Percentiles rank a stretch among this genome's conserved stretches.
These are phyloP conservation scores for Ammodytes marinus DNA, from an alignment of 2,113 vertebrate genomes.

Conservation along the genomic window DNA sequence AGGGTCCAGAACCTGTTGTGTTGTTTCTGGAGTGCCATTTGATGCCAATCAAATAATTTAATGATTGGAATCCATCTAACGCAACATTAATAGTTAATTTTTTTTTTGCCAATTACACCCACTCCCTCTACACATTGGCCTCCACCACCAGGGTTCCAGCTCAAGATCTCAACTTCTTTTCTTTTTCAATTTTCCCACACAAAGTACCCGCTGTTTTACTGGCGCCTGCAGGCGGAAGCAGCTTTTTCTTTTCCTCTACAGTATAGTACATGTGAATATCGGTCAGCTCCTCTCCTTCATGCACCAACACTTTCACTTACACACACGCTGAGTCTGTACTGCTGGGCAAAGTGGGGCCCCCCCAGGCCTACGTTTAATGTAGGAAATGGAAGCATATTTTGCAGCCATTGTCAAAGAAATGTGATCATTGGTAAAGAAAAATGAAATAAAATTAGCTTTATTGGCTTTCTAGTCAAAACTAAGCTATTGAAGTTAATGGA, in stretches of 20 bases:
- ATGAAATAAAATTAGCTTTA: neutral
- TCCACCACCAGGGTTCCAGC: constrained; percentile 42
- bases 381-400: neutral
- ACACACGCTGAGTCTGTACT: neutral
- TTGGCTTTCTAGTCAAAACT: neutral
- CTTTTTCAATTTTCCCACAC: constrained; percentile 51
- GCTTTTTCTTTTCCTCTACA: constrained; percentile 20
- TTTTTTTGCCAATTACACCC: neutral
- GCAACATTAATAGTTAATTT: neutral
- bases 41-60: neutral
- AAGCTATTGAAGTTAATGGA: neutral
- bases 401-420: neutral
- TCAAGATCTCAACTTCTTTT: constrained; percentile 43
- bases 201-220: constrained; percentile 53
- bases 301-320: neutral
- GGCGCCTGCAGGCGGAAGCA: constrained; percentile 33
- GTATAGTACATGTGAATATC: constrained; percentile 16
- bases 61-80: constrained; percentile 12
- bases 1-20: constrained; percentile 32
- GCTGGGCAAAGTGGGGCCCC: neutral
- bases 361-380: neutral
- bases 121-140: constrained; percentile 30
- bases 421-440: neutral
- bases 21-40: constrained; percentile 45
- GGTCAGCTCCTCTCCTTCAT: neutral